Base-by-base conservation (phyloP, 92 coral and sea anemone species). In the Blastomussa wellsi region DNA sequence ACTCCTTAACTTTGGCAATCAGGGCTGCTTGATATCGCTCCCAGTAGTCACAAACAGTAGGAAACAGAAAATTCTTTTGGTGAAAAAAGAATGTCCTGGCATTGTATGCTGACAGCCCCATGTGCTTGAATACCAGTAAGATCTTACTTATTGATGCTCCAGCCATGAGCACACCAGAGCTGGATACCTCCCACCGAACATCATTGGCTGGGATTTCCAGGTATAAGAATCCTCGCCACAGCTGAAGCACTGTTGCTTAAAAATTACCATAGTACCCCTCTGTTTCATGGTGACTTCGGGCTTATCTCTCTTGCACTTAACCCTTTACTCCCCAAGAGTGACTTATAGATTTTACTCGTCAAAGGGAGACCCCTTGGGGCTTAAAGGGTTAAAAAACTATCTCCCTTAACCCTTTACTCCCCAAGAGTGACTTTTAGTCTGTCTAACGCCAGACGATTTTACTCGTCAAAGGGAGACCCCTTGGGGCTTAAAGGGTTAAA, bases 201-300 rank as follows among this genome's bases (percentile, higher is more conserved):
- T 0, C 77, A 80, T 65, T 13, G 75, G 74, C 51, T 84, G 88
- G 19, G 82, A 84, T 16, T 44, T 84, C 88, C 88, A 84, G 17
- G 4, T 22, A 62, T 10, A 84, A 5, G 53, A 8, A 35, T 42
- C 76, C 17, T 76, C 76, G 3, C 74, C 68, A 66, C 82, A 84
- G 7, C 36, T 84, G 29, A 26, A 44, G 66, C 88, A 84, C 16
- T 84, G 44, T 39, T 84, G 81, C 20, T 29, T 75, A 17, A 84
- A 76, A 32, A 38, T 84, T 13, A 84, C 88, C 88, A 84, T 84
- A 24, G 88, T 84, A 31, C 88, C 82, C 4, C 59, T 36, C 66
- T 84, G 88, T 28, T 39, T 13, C 88, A 84, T 84, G 31, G 74
- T 59, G 26, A 84, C 88, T 38, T 32, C 39, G 14, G 75, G 74